phyloP scores from a whole-genome alignment of 2,888 invertebrate species.

The Digitonthophagus gazella region DNA sequence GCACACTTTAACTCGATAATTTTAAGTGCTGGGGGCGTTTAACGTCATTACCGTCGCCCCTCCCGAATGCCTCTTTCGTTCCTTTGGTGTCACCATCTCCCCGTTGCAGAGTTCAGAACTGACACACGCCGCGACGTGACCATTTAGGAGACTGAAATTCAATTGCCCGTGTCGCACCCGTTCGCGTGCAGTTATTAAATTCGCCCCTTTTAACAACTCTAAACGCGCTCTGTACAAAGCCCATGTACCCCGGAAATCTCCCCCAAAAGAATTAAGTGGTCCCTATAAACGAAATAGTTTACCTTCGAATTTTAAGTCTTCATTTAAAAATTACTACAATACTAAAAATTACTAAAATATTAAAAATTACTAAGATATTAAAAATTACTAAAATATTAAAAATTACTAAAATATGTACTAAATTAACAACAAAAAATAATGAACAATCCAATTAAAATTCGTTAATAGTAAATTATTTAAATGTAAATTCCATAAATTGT shows the following conservation, averaged over 20 bases:
- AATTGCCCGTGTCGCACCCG: constrained; percentile 12
- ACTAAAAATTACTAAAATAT: no score
- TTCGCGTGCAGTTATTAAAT: constrained; percentile 15
- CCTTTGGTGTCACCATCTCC: not conserved
- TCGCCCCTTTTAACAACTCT: constrained; percentile 13
- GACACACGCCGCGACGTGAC: constrained; percentile 14
- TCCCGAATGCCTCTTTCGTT: not conserved
- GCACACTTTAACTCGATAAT: constrained; percentile 15
- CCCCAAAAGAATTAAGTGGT: no score
- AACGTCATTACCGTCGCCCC: constrained; percentile 7
- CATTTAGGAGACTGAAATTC: constrained; percentile 16
- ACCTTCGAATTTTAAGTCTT: no score
- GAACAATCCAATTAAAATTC: no score
- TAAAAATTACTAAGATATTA: no score
- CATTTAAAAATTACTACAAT: no score
- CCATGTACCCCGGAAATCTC: no score
- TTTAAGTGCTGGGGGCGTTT: constrained; percentile 13
- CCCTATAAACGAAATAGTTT: no score
- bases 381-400: no score
- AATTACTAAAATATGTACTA: no score
- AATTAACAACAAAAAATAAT: no score
- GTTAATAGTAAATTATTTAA: not conserved
- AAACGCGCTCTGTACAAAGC: no score
- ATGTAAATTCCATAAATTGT: not conserved
- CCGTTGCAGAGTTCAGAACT: constrained; percentile 2